Evolutionary conservation across 2,113 vertebrate genomes (phyloP), one percentile per base, ranked within the genome.

Genomic region (Haplotaxodon microlepis): DNA sequence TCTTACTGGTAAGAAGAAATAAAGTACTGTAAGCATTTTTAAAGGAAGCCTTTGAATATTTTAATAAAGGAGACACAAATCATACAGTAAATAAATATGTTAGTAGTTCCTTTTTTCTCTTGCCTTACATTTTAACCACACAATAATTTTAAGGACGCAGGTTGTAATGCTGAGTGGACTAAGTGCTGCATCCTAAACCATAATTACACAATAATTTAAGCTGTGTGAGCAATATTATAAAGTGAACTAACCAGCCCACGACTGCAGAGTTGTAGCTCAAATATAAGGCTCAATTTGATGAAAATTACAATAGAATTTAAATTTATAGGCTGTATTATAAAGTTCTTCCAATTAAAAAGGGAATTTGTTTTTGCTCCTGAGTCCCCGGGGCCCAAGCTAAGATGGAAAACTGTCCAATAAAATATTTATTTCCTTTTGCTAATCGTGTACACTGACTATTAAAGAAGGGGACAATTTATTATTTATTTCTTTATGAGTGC

Each of bases 381-480:
- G 36, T 42, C n/a, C 2, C 38, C 0, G 0, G 36, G 0, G n/a
- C 66, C 36, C 21, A 73, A 29, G 21, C 40, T 73, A 14, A 29
- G 21, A 45, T 45, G 21, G 38, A 73, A 45, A 45, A 45, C 21
- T 73, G 21, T 45, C 21, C 40, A 73, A 45, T 27, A 73, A 73
- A 73, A 73, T 27, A 9, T 71, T 9, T 42, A 0, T 27, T 45
- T 45, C 13, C 4, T 73, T 24, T 73, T 27, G 69, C 40, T 27
- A 45, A 73, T 27, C 3, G 5, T 42, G 63, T 71, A 71, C 63
- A 42, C 36, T 24, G 21, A 24, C 14, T 45, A 27, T 45, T 45
- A 17, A 73, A 73, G 2, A 45, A 27, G 13, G 24, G 14, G 21
- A 27, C 36, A 40, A 71, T 24, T 40, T 24, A 9, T 66, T 66